Evolutionary conservation across 2,797 vertebrate species (phyloP).

Genomic region (Tachyglossus aculeatus): DNA sequence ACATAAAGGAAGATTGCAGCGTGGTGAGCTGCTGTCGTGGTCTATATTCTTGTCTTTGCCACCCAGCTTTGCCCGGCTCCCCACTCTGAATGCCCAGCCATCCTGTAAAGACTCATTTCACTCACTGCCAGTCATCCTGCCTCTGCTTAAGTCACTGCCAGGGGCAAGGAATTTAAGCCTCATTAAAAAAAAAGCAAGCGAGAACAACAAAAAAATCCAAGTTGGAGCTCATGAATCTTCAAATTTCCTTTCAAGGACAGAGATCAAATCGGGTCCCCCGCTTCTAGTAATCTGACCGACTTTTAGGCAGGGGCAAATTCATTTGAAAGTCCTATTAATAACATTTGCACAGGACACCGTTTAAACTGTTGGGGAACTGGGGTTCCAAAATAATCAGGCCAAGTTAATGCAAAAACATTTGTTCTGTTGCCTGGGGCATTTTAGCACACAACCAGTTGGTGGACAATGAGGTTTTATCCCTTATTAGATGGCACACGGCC

Average conservation of each 20-base stretch:
- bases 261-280: constrained; percentile 34
- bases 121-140: not conserved
- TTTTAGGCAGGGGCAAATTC: constrained; percentile 35
- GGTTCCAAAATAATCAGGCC: constrained; percentile 25
- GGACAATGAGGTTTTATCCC: not conserved
- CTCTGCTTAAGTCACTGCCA: constrained; percentile 12
- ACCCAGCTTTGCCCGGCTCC: too few species aligned
- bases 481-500: not conserved
- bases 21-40: too few species aligned
- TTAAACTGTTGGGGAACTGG: constrained; percentile 23
- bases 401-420: not conserved
- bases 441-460: not conserved
- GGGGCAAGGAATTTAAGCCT: constrained; percentile 29
- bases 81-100: not conserved
- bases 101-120: not conserved
- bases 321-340: constrained; percentile 51
- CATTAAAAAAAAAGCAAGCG: constrained; percentile 14
- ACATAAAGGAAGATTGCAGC: too few species aligned
- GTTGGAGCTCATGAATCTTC: constrained; percentile 1
- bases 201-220: too few species aligned
- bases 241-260: constrained; percentile 29
- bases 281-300: constrained; percentile 20
- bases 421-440: not conserved
- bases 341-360: constrained; percentile 14
- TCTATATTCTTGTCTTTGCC: too few species aligned